Evolutionary conservation across 1,140 invertebrate species (phyloP).

Genomic region (Uloborus diversus): DNA sequence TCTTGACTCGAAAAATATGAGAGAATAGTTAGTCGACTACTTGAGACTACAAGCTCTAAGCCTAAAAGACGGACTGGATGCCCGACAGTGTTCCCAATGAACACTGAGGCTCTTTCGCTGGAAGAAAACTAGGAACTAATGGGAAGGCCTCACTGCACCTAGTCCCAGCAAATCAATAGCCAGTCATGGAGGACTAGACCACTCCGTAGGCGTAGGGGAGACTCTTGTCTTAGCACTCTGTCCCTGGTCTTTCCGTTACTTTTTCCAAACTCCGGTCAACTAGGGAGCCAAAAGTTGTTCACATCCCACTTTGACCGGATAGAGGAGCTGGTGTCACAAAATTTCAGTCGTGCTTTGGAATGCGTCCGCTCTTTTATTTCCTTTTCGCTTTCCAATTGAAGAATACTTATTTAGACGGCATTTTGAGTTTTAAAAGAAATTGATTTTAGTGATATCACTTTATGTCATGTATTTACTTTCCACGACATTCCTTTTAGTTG

Average conservation of each 20-base stretch:
- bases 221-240: neutral
- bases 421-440: too few species aligned
- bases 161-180: conserved; percentile 43
- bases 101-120: conserved; percentile 27
- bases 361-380: too few species aligned
- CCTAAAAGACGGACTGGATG: conserved; percentile 35
- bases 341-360: too few species aligned
- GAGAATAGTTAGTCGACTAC: conserved; percentile 10
- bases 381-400: too few species aligned
- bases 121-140: conserved; percentile 50
- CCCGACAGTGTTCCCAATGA: conserved; percentile 43
- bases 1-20: too few species aligned
- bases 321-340: too few species aligned
- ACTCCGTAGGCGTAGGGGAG: conserved; percentile 30
- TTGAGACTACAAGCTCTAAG: conserved; percentile 43
- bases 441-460: too few species aligned
- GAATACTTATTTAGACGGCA: too few species aligned
- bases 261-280: conserved; percentile 13
- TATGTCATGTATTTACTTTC: too few species aligned
- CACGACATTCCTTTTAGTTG: too few species aligned
- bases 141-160: conserved; percentile 35
- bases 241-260: neutral
- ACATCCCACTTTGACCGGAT: too few species aligned
- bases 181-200: conserved; percentile 49
- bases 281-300: too few species aligned